Base-by-base conservation (phyloP, 2,797 vertebrate genomes). In the Podarcis lilfordi region DNA sequence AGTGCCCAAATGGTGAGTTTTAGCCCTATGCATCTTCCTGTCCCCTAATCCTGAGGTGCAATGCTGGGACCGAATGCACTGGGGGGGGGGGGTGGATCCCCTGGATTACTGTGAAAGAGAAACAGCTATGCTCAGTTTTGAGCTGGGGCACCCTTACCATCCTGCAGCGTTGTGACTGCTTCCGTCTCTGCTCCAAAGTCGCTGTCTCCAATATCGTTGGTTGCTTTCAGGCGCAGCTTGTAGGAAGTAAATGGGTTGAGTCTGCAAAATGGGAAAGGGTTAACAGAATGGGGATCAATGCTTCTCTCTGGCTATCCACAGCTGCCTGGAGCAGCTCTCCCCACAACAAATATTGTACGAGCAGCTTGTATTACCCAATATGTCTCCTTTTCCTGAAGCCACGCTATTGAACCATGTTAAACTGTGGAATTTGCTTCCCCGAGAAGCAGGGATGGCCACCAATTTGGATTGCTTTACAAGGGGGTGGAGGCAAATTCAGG, bases 161-260 rank as follows among this genome's bases (percentile, higher is more conserved):
- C 98, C 94, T 98, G 98, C 94, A 98, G 96, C 0, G 98, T 98
- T 0, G 98, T 98, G 71, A 98, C 97, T 0, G 98, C 95, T 45
- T 98, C 98, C 0, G 98, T 98, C 96, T 98, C 98, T 0, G 87
- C 87, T 19, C 98, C 98, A 92, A 97, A 97, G 94, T 97, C 91
- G 0, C 98, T 99, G 96, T 98, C 98, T 88, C 98, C 98, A 0
- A 99, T 95, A 66, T 99, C 98, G 0, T 99, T 99, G 93, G 98
- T 98, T 29, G 98, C 97, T 92, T 98, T 96, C 96, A 99, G 97
- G 43, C 98, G 97, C 85, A 99, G 97, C 84, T 98, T 98, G 94
- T 98, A 98, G 0, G 98, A 98, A 2, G 98, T 98, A 92, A 98
- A 99, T 0, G 98, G 98, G 91, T 97, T 98, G 93, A 99, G 92